Evolutionary conservation across 2,113 vertebrate species (phyloP), one percentile per base, ranked within the genome.

Genomic region (Scomber scombrus): DNA sequence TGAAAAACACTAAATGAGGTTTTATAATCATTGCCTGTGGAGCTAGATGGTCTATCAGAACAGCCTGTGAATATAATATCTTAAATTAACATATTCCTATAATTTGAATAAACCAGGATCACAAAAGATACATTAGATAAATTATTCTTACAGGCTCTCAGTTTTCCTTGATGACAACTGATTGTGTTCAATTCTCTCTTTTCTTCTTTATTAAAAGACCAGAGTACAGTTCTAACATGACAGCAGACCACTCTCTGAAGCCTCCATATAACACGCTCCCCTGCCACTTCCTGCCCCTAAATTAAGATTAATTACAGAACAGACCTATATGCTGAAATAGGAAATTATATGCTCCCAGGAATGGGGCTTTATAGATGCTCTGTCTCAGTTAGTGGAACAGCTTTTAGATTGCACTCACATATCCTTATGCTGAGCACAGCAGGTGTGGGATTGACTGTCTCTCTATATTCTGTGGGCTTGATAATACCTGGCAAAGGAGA

Each of bases 291-390:
- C 69, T 78, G 72, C 56, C 46, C 78, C 60, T 46, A 73, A 93
- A 93, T 92, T 92, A 89, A 83, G 88, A 93, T 93, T 91, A 92
- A 92, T 94, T 93, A 91, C 88, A 74, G 40, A 83, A 79, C 62
- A 67, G 86, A 60, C 76, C 88, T 72, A 87, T 86, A 82, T 80
- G 90, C 86, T 85, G 87, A 81, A 89, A 86, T 76, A 75, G 91
- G 87, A 90, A 93, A 89, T 86, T 54, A 90, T 86, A 83, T 81
- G 85, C 85, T 84, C 84, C 80, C 52, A 64, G 72, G 78, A 87
- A 78, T 67, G 23, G 61, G 26, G 55, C 57, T 63, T 61, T 66
- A 47, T 79, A 75, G 88, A 81, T 73, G 85, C 85, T 91, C 81
- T 68, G 79, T 91, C 86, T 91, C 85, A 67, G 87, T 92, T 93